Evolutionary conservation across 2,888 invertebrate genomes (phyloP).

Genomic region (Lasioglossum marginatum): DNA sequence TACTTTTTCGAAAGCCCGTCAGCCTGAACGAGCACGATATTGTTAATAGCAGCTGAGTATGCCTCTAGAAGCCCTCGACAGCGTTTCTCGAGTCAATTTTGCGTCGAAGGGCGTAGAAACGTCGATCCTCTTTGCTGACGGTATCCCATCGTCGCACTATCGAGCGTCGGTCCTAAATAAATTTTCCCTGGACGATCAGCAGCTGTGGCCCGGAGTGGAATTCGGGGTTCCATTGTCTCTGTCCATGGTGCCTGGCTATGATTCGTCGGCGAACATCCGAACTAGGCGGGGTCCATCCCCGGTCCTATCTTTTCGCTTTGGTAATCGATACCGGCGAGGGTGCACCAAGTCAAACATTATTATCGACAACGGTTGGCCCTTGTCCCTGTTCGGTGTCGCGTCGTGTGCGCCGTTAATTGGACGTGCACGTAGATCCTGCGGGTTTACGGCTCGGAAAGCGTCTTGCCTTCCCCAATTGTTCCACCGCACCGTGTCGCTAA

Average conservation of each 20-base stretch:
- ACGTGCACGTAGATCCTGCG: constrained; percentile 47
- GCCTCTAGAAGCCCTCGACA: not conserved
- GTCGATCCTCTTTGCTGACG: not conserved
- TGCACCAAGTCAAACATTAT: constrained; percentile 66
- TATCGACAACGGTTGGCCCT: constrained; percentile 53
- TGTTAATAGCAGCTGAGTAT: not conserved
- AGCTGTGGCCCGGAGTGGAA: not conserved
- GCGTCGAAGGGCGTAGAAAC: not conserved
- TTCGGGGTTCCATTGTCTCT: not conserved
- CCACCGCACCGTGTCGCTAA: constrained; percentile 2
- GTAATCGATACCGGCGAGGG: constrained; percentile 56
- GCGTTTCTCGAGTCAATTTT: constrained; percentile 2
- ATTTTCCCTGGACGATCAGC: not conserved
- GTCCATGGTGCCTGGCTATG: not conserved
- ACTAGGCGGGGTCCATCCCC: not conserved
- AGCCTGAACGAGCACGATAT: not conserved
- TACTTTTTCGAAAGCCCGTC: not conserved
- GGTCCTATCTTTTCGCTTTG: constrained; percentile 48
- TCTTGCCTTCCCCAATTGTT: constrained; percentile 21
- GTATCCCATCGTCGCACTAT: not conserved
- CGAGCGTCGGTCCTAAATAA: constrained; percentile 13
- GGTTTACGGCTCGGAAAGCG: constrained; percentile 39
- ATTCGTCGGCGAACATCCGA: not conserved
- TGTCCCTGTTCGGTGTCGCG: constrained; percentile 39
- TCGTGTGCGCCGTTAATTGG: constrained; percentile 57